phyloP scores from a whole-genome alignment of 2,797 vertebrate species.

The Ceyx erithaca region DNA sequence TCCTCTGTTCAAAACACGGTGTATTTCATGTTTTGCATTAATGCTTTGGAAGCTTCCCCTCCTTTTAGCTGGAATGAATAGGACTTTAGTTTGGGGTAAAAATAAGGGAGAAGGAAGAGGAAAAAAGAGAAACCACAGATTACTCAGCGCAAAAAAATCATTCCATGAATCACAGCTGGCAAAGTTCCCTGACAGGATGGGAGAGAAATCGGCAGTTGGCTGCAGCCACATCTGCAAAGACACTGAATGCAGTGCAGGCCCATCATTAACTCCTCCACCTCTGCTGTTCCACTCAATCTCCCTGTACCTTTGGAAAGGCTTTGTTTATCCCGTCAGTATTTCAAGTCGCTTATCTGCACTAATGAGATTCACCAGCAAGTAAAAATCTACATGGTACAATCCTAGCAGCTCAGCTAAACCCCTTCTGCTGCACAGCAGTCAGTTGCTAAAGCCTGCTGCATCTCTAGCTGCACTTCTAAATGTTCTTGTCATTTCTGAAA shows the following conservation, averaged over 20 bases:
- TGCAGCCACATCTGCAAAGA: slow-evolving; percentile 77
- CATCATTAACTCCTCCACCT: slow-evolving; percentile 73
- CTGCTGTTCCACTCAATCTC: neutral
- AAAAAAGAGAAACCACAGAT: slow-evolving; percentile 80
- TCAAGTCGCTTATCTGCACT: neutral
- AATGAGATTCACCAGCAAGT: neutral
- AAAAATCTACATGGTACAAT: neutral
- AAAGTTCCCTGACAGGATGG: slow-evolving; percentile 71
- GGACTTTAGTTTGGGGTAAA: slow-evolving; percentile 69
- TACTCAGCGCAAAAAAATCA: slow-evolving; percentile 83
- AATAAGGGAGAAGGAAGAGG: slow-evolving; percentile 52
- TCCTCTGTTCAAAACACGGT: slow-evolving; percentile 37
- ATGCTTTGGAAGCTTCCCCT: slow-evolving; percentile 60
- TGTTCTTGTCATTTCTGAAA: neutral
- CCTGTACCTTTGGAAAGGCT: neutral
- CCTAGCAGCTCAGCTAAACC: neutral
- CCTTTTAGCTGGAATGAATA: slow-evolving; percentile 65
- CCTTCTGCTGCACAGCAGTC: neutral
- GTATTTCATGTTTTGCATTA: slow-evolving; percentile 51
- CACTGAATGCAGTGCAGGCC: slow-evolving; percentile 42
- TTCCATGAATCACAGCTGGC: slow-evolving; percentile 83
- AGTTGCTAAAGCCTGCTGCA: neutral
- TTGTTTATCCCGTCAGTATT: neutral
- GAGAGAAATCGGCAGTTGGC: slow-evolving; percentile 69
- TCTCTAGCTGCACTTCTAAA: neutral